Evolutionary conservation across 2,888 invertebrate species (phyloP).

Genomic region (Gymnosoma rotundatum): DNA sequence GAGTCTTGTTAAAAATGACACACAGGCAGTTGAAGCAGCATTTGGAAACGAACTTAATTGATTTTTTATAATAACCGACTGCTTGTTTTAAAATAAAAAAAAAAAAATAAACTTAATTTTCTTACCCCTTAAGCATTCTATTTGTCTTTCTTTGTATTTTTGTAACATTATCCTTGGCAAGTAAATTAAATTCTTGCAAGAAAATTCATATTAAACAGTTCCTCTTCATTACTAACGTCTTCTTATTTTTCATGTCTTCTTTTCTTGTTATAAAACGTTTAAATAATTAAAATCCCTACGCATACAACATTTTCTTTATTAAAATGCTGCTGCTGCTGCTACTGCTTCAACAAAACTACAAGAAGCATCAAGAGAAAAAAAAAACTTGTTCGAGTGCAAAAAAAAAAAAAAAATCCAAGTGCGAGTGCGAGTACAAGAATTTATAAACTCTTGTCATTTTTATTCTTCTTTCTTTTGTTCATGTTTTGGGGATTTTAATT

Average conservation of each 20-base stretch:
- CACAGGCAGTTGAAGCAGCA: not conserved
- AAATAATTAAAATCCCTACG: conserved; percentile 68
- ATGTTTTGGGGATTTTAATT: conserved; percentile 58
- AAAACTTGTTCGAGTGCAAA: conserved; percentile 3
- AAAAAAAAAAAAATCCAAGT: conserved; percentile 18
- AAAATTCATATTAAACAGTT: conserved; percentile 60
- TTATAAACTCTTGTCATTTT: conserved; percentile 44
- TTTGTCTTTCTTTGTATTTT: not conserved
- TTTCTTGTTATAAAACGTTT: conserved; percentile 59
- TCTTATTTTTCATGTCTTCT: not conserved
- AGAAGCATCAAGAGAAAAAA: not conserved
- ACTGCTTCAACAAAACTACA: conserved; percentile 10
- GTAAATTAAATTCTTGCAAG: conserved; percentile 53
- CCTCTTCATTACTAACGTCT: conserved; percentile 24
- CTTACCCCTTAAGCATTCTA: not conserved
- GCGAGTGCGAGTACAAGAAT: conserved; percentile 20
- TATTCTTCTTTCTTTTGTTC: conserved; percentile 2
- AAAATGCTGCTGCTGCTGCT: conserved; percentile 33
- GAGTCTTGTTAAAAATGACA: not conserved
- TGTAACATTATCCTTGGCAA: conserved; percentile 54
- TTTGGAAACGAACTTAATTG: conserved; percentile 47
- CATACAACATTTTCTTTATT: conserved; percentile 58
- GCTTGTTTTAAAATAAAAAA: conserved; percentile 8
- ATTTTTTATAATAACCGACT: conserved; percentile 54
- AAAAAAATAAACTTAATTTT: not conserved